phyloP scores from a whole-genome alignment of 2,113 vertebrate species.

The Alexandromys fortis region DNA sequence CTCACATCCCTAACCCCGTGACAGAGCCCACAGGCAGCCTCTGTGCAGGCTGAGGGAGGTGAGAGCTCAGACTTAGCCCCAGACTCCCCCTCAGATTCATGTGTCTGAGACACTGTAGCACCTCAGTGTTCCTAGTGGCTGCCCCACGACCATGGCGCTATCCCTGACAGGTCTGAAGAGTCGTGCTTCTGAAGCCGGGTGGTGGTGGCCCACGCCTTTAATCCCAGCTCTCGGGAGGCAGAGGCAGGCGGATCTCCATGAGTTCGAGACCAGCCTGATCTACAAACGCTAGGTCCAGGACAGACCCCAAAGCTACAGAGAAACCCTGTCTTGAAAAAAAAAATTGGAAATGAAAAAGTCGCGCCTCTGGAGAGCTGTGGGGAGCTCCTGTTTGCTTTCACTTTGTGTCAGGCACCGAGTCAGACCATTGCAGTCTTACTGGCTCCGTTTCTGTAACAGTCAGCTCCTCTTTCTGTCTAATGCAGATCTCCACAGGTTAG shows the following conservation, averaged over 20 bases:
- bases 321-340: too few species aligned
- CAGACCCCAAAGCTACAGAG: too few species aligned
- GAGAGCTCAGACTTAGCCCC: not conserved
- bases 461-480: not conserved
- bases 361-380: not conserved
- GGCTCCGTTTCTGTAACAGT: not conserved
- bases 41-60: not conserved
- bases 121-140: not conserved
- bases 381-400: not conserved
- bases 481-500: not conserved
- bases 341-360: too few species aligned
- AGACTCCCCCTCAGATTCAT: not conserved
- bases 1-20: not conserved
- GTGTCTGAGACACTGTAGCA: not conserved
- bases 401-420: not conserved
- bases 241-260: too few species aligned
- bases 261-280: too few species aligned
- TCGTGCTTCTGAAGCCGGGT: too few species aligned
- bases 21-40: too few species aligned
- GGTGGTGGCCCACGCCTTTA: too few species aligned
- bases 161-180: too few species aligned
- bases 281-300: too few species aligned
- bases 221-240: too few species aligned
- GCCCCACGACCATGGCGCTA: not conserved
- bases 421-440: too few species aligned